These are phyloP conservation scores for Anoura caudifer DNA, from an alignment of 2,113 vertebrate genomes.

Conservation along the genomic window DNA sequence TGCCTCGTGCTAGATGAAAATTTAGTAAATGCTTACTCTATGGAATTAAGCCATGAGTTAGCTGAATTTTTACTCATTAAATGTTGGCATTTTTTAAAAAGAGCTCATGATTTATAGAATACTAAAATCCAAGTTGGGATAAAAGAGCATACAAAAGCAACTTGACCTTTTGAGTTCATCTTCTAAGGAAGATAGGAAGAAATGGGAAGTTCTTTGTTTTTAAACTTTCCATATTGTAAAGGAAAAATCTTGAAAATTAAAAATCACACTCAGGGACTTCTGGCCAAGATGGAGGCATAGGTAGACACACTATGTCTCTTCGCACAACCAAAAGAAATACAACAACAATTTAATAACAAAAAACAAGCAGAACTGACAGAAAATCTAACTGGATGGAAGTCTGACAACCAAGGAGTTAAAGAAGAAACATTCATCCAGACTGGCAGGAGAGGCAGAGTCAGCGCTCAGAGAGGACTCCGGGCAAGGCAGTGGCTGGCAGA, in stretches of 20 bases:
- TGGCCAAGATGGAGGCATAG: too few relatives aligned
- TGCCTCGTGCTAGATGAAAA: background rate
- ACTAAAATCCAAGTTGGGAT: background rate
- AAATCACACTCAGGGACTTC: background rate
- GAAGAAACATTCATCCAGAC: too few relatives aligned
- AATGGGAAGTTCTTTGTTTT: background rate
- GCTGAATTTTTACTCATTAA: background rate
- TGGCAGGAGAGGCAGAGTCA: too few relatives aligned
- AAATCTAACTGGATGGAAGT: too few relatives aligned
- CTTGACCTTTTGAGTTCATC: background rate
- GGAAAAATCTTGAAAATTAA: background rate
- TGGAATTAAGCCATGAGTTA: background rate
- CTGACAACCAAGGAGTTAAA: too few relatives aligned
- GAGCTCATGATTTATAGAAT: background rate
- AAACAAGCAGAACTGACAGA: too few relatives aligned
- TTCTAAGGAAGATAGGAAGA: background rate
- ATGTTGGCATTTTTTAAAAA: background rate
- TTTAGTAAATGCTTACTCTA: conserved; percentile 15
- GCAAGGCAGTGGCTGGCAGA: too few relatives aligned
- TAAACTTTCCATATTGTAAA: background rate
- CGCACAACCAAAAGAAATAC: too few relatives aligned
- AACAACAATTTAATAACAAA: too few relatives aligned
- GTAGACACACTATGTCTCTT: too few relatives aligned
- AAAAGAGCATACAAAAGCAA: background rate
- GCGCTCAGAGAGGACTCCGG: too few relatives aligned